Evolutionary conservation across 2,888 invertebrate genomes (phyloP).

Genomic region (Pachliopta kotzebuea): DNA sequence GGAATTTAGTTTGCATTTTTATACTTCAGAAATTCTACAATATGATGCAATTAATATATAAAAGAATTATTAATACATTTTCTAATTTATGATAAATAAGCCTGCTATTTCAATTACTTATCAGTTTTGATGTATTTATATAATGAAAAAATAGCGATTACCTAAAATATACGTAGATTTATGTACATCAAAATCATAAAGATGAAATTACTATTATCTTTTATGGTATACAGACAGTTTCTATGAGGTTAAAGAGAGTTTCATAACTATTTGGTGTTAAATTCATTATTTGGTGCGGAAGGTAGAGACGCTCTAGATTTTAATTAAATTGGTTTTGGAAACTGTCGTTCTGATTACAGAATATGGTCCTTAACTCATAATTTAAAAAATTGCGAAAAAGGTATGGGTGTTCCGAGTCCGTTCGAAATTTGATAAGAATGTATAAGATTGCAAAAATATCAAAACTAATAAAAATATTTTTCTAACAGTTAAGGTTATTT

Average conservation of each 20-base stretch:
- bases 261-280: no score
- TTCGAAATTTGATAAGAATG: background rate
- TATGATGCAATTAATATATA: background rate
- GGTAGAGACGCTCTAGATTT: background rate
- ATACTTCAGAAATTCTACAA: background rate
- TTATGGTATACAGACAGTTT: background rate
- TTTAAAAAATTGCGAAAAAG: no score
- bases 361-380: no score
- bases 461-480: background rate
- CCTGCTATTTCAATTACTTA: no score
- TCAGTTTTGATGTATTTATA: no score
- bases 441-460: background rate
- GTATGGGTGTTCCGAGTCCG: background rate
- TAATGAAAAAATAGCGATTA: no score
- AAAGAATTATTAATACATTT: background rate
- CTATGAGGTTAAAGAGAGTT: background rate
- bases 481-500: background rate
- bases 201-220: no score
- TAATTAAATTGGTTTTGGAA: background rate
- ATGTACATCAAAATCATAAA: no score
- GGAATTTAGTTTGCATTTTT: background rate
- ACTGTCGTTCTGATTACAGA: background rate
- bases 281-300: background rate
- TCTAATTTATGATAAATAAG: no score
- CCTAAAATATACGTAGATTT: no score